Conservation (phyloP, 2,113 vertebrate species). For the Pitta sordida region DNA sequence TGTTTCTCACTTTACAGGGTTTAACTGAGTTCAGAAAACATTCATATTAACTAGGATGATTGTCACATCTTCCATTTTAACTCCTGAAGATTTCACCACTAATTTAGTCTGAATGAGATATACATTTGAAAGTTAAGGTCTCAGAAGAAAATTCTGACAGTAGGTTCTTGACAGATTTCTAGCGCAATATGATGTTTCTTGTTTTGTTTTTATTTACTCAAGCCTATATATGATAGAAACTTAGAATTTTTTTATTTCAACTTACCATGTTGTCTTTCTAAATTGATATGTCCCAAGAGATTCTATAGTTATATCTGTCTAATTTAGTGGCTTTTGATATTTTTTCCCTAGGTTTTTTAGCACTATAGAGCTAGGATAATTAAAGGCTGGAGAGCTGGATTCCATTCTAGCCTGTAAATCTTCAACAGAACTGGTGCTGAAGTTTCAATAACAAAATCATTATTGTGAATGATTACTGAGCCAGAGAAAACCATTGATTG, state of each 20-base stretch:
- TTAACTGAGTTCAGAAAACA: not conserved
- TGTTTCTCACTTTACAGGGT: not conserved
- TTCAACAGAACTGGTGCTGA: constrained; percentile 43
- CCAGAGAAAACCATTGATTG: constrained; percentile 62
- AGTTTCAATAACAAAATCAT: constrained; percentile 60
- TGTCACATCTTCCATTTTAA: not conserved
- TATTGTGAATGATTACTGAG: constrained; percentile 64
- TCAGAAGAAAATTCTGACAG: not conserved
- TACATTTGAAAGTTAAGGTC: not conserved
- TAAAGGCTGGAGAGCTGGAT: constrained; percentile 41
- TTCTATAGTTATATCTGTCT: not conserved
- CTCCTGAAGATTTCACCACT: not conserved
- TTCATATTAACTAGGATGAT: not conserved
- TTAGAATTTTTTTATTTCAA: not conserved
- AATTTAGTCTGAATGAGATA: not conserved
- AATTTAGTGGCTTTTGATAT: not conserved
- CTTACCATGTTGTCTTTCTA: not conserved
- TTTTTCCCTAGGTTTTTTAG: not conserved
- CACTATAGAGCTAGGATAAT: constrained; percentile 25
- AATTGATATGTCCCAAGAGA: not conserved
- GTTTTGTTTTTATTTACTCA: not conserved
- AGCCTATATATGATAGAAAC: not conserved
- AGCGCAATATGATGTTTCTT: not conserved
- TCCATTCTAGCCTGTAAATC: constrained; percentile 57
- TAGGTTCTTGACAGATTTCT: not conserved